Evolutionary conservation across 1,140 invertebrate species (phyloP).

Genomic region (Trichonephila clavata): DNA sequence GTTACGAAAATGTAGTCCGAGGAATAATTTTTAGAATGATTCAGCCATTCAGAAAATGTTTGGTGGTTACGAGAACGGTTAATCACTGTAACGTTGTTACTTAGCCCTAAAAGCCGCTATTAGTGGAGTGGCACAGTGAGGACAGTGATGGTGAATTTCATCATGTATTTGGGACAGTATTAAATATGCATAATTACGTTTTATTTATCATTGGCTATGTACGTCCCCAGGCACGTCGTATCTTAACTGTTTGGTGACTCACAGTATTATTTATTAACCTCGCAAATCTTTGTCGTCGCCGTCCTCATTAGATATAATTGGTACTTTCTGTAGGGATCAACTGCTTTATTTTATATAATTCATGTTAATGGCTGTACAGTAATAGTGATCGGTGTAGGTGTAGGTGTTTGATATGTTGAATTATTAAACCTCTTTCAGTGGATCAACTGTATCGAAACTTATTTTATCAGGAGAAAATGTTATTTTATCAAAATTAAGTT

Average conservation of each 20-base stretch:
- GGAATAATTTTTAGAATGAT: neutral
- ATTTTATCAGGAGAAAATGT: no score
- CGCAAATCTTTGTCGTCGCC: neutral
- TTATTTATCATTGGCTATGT: conserved; percentile 56
- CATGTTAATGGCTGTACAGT: neutral
- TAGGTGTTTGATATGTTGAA: no score
- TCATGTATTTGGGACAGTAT: conserved; percentile 39
- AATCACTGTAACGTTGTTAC: conserved; percentile 68
- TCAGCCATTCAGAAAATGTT: neutral
- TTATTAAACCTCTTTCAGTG: no score
- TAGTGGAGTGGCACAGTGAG: neutral
- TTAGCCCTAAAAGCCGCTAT: conserved; percentile 46
- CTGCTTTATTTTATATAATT: neutral
- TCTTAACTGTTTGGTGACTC: conserved; percentile 18
- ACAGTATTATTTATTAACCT: neutral
- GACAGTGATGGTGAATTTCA: conserved; percentile 36
- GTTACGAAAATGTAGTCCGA: neutral
- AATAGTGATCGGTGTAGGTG: neutral
- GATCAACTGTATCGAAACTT: no score
- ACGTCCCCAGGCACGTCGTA: neutral
- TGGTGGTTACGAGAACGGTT: conserved; percentile 36
- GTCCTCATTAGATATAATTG: conserved; percentile 31
- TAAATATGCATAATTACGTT: conserved; percentile 57
- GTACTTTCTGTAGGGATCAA: neutral
- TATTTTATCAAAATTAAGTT: no score